Evolutionary conservation across 2,888 invertebrate genomes (phyloP), one percentile per base, ranked within the genome.

Genomic region (Drosophila subsilvestris): DNA sequence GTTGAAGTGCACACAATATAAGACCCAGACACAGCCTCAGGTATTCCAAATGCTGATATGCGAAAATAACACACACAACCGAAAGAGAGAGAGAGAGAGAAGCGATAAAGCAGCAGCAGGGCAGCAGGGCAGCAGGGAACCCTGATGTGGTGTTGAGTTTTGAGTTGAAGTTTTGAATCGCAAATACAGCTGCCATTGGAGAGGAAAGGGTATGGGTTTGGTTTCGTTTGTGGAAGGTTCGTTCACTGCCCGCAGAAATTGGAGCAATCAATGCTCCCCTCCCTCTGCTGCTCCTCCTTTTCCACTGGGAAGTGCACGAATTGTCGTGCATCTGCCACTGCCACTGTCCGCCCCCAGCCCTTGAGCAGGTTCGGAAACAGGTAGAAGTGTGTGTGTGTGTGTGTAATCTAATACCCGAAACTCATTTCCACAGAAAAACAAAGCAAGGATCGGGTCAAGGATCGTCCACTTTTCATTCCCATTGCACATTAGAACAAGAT

Each of bases 161-260:
- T 75, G 65, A 78, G 75, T 62, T n/a, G n/a, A n/a, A n/a, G n/a
- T n/a, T n/a, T 37, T 43, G 54, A 63, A 65, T 63, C 42, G 75
- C 80, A 79, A 79, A 79, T 78, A 79, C 79, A 79, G 78, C 79
- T 79, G 79, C 78, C 73, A 68, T 37, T 54, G 43, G n/a, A 25
- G 47, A 20, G 51, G 44, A 49, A 55, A 60, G 43, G 68, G 65
- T 29, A 7, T 54, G 51, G 49, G 22, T 22, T 4, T 22, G 22
- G 22, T 22, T 4, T 4, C 22, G 22, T 37, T 67, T 43, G 2
- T 18, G 25, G 10, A 47, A 63, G 65, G 63, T 49, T 65, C 65
- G 63, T 65, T 65, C 63, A 63, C 54, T 63, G 76, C 89, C 88
- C 88, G 88, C 90, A 90, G 85, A 90, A 90, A 90, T 87, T 88